Base-by-base conservation (phyloP, 2,888 invertebrate species). In the Lottia scabra region DNA sequence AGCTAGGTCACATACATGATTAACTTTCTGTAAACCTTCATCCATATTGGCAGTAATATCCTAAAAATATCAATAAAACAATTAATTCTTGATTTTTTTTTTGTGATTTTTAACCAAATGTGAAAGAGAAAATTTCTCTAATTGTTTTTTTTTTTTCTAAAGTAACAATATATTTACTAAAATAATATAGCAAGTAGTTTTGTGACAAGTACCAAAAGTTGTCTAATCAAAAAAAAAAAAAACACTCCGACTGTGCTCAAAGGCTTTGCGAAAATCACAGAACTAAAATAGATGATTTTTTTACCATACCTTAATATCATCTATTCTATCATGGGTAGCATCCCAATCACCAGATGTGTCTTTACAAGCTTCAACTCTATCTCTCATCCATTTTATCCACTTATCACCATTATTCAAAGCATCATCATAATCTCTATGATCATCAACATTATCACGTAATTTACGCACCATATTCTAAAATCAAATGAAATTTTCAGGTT, bases 401-500 rank as follows among this genome's bases (percentile, higher is more conserved):
- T 94, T 93, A 67, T 94, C 94, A 19, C 97, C 92, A 85, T 96
- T 96, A 85, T 97, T 96, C 79, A 95, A 94, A 6, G 96, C 95
- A 90, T 96, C 96, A 87, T 97, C 97, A 88, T 96, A 98, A 0
- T 94, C 92, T 12, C 92, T 92, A 86, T 96, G 95, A 80, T 95
- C 93, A 71, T 93, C 92, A 0, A 92, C 93, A 26, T 96, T 92
- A 44, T 92, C 91, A 38, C 92, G 92, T 2, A 96, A 91, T 80
- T 94, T 93, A 77, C 93, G 92, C 46, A 94, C 93, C 27, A 95
- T 93, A 78, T 93, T 93, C 82, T 94, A 79, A 8, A 72, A 78
- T 63, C 67, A 5, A 69, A 13, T 4, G 3, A 30, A 30, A 30
- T 30, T 2, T 30, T 30, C 30, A 30, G 30, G 3, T 4, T 4